Conservation (phyloP, 2,888 invertebrate genomes). For the Euproctis similis region DNA sequence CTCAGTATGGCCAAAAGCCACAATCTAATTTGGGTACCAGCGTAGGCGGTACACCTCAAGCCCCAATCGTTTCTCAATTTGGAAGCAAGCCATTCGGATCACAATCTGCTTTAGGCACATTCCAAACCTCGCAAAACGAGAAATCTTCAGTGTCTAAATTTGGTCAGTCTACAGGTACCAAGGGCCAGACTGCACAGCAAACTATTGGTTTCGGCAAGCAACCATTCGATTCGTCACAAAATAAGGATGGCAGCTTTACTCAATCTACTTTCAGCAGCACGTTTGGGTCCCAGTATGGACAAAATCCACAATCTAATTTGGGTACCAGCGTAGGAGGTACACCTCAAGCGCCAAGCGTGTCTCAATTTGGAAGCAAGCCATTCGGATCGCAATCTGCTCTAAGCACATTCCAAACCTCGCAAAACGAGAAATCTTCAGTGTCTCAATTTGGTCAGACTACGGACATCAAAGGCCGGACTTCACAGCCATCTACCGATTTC, state of each 20-base stretch:
- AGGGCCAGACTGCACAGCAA: background rate
- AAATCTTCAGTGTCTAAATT: background rate
- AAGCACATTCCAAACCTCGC: slow-evolving; percentile 5
- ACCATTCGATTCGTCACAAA: background rate
- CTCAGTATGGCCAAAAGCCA: slow-evolving; percentile 3
- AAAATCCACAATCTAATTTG: background rate
- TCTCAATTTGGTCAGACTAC: slow-evolving; percentile 1
- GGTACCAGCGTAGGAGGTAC: background rate
- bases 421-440: slow-evolving; percentile 3
- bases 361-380: background rate
- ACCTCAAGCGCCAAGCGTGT: background rate
- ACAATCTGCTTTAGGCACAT: background rate
- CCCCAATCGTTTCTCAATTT: slow-evolving; percentile 1
- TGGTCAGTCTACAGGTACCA: background rate
- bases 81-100: background rate
- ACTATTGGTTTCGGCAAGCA: slow-evolving; percentile 3
- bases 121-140: background rate
- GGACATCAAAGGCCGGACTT: background rate
- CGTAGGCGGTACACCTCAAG: background rate
- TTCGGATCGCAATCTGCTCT: background rate
- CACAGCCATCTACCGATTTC: background rate
- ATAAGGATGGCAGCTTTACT: background rate
- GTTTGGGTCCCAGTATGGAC: background rate
- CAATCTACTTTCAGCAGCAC: background rate
- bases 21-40: background rate